phyloP scores from a whole-genome alignment of 1,140 invertebrate species.

The Nephila pilipes region DNA sequence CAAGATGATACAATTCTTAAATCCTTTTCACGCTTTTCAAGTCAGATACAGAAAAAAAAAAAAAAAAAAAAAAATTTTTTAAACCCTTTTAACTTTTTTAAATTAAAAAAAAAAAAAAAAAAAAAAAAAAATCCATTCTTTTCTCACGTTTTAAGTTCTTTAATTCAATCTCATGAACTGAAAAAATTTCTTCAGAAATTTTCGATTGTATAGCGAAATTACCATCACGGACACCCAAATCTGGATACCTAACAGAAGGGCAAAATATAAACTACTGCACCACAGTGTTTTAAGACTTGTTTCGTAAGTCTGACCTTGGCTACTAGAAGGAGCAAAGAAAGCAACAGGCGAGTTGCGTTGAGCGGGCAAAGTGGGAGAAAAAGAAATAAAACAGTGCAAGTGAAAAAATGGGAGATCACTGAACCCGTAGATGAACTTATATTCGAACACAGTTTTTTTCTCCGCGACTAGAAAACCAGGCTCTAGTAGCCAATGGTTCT shows the following conservation, averaged over 20 bases:
- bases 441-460: constrained; percentile 11
- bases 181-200: not conserved
- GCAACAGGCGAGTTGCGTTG: not conserved
- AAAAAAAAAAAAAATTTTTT: too few relatives aligned
- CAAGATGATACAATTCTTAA: too few relatives aligned
- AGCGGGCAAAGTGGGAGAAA: not conserved
- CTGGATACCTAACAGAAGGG: not conserved
- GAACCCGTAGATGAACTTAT: constrained; percentile 41
- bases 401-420: constrained; percentile 31
- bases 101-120: too few relatives aligned
- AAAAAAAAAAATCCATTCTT: too few relatives aligned
- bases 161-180: not conserved
- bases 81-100: too few relatives aligned
- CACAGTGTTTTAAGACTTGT: constrained; percentile 12
- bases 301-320: constrained; percentile 27
- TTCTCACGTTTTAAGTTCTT: too few relatives aligned
- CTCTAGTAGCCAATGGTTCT: not conserved
- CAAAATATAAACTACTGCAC: not conserved
- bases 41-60: too few relatives aligned
- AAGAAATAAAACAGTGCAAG: not conserved
- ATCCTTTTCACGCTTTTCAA: too few relatives aligned
- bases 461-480: not conserved
- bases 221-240: not conserved
- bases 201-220: constrained; percentile 2
- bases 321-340: constrained; percentile 26